phyloP scores from a whole-genome alignment of 2,888 invertebrate genomes.

The Athripsodes cinereus region DNA sequence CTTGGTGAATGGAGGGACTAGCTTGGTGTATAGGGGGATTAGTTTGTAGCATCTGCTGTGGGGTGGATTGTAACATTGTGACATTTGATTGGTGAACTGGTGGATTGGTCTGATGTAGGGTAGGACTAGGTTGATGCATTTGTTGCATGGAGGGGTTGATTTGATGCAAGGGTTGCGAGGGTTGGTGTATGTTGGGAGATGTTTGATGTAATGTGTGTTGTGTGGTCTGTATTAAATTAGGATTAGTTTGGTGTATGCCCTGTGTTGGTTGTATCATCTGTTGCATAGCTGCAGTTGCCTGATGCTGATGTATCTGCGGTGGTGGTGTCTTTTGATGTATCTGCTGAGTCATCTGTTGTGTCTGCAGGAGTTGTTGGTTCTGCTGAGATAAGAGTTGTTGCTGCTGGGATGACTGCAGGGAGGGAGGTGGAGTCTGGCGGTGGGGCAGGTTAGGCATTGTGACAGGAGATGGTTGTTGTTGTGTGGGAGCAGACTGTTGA shows the following conservation, averaged over 20 bases:
- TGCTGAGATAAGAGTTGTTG: conserved; percentile 6
- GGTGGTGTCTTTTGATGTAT: conserved; percentile 15
- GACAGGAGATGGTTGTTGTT: not conserved
- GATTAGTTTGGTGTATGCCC: not conserved
- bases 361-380: conserved; percentile 13
- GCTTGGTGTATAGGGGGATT: conserved; percentile 15
- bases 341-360: conserved; percentile 18
- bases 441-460: not conserved
- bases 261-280: conserved; percentile 12
- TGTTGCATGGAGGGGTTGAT: conserved; percentile 1
- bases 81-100: conserved; percentile 13
- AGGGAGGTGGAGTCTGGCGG: conserved; percentile 11
- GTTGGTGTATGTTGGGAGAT: not conserved
- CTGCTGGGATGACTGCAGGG: conserved; percentile 5
- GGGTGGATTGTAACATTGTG: conserved; percentile 15
- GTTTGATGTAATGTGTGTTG: not conserved
- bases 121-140: conserved; percentile 7
- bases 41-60: conserved; percentile 5
- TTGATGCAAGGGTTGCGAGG: not conserved
- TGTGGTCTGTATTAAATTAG: not conserved
- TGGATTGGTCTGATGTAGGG: conserved; percentile 3
- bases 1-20: conserved; percentile 9
- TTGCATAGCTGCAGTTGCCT: conserved; percentile 9
- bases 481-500: not conserved
- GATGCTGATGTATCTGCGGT: conserved; percentile 8